Base-by-base conservation (phyloP, 2,888 invertebrate species). In the Antheraea yamamai region DNA sequence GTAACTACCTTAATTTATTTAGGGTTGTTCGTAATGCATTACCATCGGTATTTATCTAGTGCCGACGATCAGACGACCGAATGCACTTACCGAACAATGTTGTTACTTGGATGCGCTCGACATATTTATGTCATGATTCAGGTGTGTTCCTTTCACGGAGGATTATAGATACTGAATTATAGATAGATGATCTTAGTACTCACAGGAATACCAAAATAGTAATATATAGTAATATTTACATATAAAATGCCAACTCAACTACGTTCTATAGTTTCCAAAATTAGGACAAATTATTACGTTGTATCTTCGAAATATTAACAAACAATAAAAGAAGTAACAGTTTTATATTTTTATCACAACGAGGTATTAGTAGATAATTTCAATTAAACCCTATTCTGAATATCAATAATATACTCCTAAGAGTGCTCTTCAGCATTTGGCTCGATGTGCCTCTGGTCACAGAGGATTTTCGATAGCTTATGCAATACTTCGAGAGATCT, bases 1-100 rank as follows among this genome's bases (percentile, higher is more conserved):
- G 73, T 58, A n/a, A 61, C 51, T 1, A 18, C n/a, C 76, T 70
- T 75, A 70, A 75, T 20, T 70, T 74, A 58, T 72, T 16, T 73
- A 75, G 70, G 55, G 70, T 55, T 75, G 78, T 79, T 76, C 79
- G 79, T 76, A 75, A 79, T 82, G 81, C 83, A 83, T 84, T 82
- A 85, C 82, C 78, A 78, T 75, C 76, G 76, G 79, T 77, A 82
- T 84, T 85, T 87, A 88, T 87, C 83, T 81, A 79, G 79, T 77
- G 77, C 71, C 78, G 79, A 79, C 78, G 81, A 79, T 81, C 76
- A 66, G 85, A 89, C 81, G 85, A 85, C 84, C 84, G 79, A 88
- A 84, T 90, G 89, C 89, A 90, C 90, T 89, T 85, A 88, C 83
- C 75, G 78, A 82, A 85, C 86, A 83, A 81, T 87, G 80, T 83